Evolutionary conservation across 1,140 invertebrate genomes (phyloP).

Genomic region (Lasioglossum albipes): DNA sequence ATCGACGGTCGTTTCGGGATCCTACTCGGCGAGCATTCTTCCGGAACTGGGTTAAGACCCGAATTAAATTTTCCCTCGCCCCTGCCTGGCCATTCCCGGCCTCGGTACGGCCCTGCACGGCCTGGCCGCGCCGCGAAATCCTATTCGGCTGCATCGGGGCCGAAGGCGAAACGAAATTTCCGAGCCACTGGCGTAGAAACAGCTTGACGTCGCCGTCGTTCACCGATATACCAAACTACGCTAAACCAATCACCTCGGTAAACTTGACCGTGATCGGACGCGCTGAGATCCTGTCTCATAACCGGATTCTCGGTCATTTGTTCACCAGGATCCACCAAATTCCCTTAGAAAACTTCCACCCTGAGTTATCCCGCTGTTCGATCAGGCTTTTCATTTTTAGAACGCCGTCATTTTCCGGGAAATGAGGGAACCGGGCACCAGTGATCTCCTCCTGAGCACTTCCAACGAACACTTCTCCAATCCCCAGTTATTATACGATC

Average conservation of each 20-base stretch:
- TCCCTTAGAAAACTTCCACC: too few species aligned
- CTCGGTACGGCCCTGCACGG: too few species aligned
- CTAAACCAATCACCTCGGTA: neutral
- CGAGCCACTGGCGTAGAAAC: slow-evolving; percentile 29
- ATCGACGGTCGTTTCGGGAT: slow-evolving; percentile 30
- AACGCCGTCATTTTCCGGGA: too few species aligned
- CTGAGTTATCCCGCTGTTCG: too few species aligned
- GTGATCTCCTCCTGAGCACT: too few species aligned
- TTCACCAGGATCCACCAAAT: too few species aligned
- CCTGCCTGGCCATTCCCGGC: neutral
- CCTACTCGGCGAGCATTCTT: slow-evolving; percentile 53
- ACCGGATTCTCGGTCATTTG: neutral
- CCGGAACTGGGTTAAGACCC: slow-evolving; percentile 63
- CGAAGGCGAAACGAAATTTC: slow-evolving; percentile 52
- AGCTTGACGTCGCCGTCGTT: too few species aligned
- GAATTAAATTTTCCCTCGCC: slow-evolving; percentile 57
- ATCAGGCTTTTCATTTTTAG: too few species aligned
- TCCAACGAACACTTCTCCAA: too few species aligned
- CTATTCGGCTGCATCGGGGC: slow-evolving; percentile 14
- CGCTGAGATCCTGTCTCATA: neutral
- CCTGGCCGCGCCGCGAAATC: slow-evolving; percentile 6
- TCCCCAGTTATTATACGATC: too few species aligned
- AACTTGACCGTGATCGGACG: slow-evolving; percentile 6
- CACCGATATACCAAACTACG: neutral
- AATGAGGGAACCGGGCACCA: too few species aligned